phyloP scores from a whole-genome alignment of 2,113 vertebrate genomes.

The Oreamnos americanus region DNA sequence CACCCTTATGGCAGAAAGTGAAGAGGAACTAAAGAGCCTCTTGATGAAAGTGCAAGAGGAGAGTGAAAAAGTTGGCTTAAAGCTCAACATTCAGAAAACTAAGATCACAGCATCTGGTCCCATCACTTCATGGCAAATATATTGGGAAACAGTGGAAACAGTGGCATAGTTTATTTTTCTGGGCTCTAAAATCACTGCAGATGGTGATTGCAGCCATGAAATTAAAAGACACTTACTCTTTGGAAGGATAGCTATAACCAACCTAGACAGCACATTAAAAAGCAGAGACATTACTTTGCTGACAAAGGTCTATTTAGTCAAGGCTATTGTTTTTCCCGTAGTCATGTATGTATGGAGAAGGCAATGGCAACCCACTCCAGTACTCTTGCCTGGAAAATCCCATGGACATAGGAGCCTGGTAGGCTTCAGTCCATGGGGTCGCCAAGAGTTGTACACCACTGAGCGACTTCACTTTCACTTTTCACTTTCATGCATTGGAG shows the following conservation, averaged over 20 bases:
- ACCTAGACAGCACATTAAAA: background rate
- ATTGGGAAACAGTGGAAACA: background rate
- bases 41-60: background rate
- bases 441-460: too few species aligned
- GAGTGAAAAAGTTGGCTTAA: background rate
- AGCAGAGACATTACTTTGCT: background rate
- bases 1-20: background rate
- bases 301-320: background rate
- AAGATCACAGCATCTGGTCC: background rate
- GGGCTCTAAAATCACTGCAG: background rate
- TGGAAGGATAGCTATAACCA: background rate
- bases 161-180: accelerated
- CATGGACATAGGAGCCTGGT: too few species aligned
- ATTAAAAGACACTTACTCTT: background rate
- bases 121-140: background rate
- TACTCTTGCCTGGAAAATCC: too few species aligned
- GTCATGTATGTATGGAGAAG: background rate
- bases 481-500: too few species aligned
- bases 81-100: background rate
- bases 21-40: background rate
- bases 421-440: too few species aligned
- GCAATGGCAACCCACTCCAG: too few species aligned
- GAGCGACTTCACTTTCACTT: too few species aligned
- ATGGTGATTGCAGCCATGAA: background rate
- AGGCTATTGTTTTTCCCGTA: background rate